Conservation (phyloP, 2,113 vertebrate species). For the Felis chaus region DNA sequence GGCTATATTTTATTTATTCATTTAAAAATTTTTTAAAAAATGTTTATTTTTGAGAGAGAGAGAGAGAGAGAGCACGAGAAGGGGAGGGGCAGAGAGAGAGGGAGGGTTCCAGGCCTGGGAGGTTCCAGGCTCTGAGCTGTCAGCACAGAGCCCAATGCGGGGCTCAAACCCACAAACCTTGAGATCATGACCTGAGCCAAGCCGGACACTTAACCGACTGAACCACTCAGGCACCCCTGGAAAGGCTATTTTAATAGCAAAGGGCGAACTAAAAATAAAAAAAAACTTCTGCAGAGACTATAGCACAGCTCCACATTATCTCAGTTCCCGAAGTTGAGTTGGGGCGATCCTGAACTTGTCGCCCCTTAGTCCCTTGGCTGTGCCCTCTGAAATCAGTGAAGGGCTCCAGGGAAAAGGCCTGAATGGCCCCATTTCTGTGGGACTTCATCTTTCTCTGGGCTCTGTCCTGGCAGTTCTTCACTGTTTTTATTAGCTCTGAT, state of each 20-base stretch:
- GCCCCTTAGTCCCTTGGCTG: not conserved
- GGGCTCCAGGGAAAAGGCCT: not conserved
- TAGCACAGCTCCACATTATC: not conserved
- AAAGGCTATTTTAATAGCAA: not conserved
- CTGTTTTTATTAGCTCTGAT: not conserved
- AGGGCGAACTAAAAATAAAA: not conserved
- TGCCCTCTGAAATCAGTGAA: not conserved
- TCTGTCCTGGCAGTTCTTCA: not conserved
- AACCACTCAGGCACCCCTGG: no score
- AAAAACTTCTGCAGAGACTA: not conserved
- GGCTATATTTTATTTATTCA: not conserved
- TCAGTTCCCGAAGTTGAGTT: not conserved
- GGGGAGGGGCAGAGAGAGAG: no score
- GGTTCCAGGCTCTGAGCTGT: no score
- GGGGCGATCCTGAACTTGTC: not conserved
- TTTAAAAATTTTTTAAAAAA: no score
- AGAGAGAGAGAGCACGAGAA: no score
- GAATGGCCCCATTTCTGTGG: not conserved
- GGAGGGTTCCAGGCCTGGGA: no score
- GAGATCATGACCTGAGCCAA: no score
- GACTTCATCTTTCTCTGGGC: not conserved
- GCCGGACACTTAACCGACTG: no score
- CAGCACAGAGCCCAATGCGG: no score
- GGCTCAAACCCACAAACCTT: no score
- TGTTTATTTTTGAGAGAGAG: no score